These are phyloP conservation scores for Pandemis corylana DNA, from an alignment of 2,888 invertebrate genomes.

Conservation along the genomic window DNA sequence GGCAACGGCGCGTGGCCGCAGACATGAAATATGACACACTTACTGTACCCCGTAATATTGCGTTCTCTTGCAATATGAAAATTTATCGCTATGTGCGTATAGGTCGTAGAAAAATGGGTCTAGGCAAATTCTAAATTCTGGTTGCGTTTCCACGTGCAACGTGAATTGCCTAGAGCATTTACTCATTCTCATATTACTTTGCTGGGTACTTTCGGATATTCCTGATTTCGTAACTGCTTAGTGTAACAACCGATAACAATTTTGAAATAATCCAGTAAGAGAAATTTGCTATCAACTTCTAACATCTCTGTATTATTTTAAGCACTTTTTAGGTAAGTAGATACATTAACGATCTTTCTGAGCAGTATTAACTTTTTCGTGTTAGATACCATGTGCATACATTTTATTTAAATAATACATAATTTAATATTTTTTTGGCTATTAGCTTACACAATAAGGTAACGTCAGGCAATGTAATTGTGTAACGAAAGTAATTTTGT, in stretches of 20 bases:
- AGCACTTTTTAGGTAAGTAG: too few species aligned
- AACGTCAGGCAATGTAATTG: too few species aligned
- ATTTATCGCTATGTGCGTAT: conserved; percentile 78
- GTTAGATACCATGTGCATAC: too few species aligned
- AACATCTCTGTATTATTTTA: too few species aligned
- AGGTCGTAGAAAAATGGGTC: conserved; percentile 64
- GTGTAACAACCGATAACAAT: neutral
- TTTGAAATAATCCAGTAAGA: neutral
- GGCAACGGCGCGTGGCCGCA: conserved; percentile 65
- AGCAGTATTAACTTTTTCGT: too few species aligned
- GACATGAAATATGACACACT: conserved; percentile 81
- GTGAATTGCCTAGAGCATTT: conserved; percentile 6
- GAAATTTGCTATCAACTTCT: too few species aligned
- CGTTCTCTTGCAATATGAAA: conserved; percentile 82
- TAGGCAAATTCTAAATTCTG: conserved; percentile 55
- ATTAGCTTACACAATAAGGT: too few species aligned
- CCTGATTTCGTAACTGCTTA: neutral
- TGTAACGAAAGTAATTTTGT: too few species aligned
- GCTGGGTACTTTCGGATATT: neutral
- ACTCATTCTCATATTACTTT: neutral
- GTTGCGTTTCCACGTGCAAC: conserved; percentile 6
- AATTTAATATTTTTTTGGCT: too few species aligned
- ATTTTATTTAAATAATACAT: too few species aligned
- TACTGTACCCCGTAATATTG: conserved; percentile 76
- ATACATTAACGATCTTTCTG: too few species aligned